Evolutionary conservation across 2,797 vertebrate genomes (phyloP), one percentile per base, ranked within the genome.

Genomic region (Onychomys arenicola): DNA sequence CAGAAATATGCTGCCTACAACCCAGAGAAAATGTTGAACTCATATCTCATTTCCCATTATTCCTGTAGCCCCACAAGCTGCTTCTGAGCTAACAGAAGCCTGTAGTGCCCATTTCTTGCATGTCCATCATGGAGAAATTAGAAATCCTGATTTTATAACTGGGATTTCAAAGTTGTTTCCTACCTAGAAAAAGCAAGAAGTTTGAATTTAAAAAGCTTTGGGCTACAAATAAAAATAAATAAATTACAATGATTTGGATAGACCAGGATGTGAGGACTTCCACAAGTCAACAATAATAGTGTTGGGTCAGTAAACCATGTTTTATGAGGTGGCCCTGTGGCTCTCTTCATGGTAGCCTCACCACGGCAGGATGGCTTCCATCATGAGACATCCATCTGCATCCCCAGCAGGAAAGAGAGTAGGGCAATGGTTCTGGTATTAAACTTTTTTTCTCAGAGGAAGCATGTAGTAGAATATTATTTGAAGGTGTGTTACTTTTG

Each of bases 281-380:
- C 11, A 25, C 65, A 37, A n/a, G 80, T 12, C 16, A 65, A 29
- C 5, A 14, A 1, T 32, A 1, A 1, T 0, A 19, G 49, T 5
- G 0, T 1, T 16, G 27, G 17, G 49, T 6, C 43, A 2, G 1
- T 0, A 37, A 29, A 14, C 34, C 9, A 4, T 1, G 19, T 11
- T 37, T 49, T 6, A 37, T 27, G 10, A 37, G 25, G 32, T 11
- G 5, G n/a, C 52, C 59, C 89, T 80, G 37, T 5, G 43, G 59
- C 27, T 3, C 43, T 43, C 21, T 61, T 8, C 1, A 25, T 1
- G 7, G 14, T 1, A 32, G 16, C 52, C 49, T 87, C 76, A 10
- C 0, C 9, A 32, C 40, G 10, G 1, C 76, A 84, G 43, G 27
- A 81, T 2, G 69, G 55, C 67, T 57, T 27, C 80, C 8, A 0